Evolutionary conservation across 1,140 invertebrate genomes (phyloP).

Genomic region (Thereuonema tuberculata): DNA sequence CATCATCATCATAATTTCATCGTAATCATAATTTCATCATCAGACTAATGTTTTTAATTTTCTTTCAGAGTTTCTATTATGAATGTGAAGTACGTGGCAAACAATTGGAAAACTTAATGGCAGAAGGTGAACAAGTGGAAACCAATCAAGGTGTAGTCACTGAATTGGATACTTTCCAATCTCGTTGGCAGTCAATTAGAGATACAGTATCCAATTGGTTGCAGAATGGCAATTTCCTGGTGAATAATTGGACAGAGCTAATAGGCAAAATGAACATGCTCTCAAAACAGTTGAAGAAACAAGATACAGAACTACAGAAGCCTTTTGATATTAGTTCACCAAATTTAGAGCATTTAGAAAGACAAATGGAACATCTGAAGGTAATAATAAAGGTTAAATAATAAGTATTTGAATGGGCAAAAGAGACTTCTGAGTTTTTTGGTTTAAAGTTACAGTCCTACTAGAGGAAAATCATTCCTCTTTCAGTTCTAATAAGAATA

Average conservation of each 20-base stretch:
- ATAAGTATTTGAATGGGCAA: too few relatives aligned
- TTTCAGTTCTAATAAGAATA: too few relatives aligned
- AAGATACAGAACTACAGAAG: conserved; percentile 12
- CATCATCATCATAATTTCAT: too few relatives aligned
- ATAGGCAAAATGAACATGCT: background rate
- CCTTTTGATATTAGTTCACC: conserved; percentile 4
- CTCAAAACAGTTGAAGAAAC: conserved; percentile 22
- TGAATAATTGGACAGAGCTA: background rate
- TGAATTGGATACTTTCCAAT: conserved; percentile 61
- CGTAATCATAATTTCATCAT: too few relatives aligned
- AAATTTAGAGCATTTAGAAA: conserved; percentile 18
- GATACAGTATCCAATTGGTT: conserved; percentile 54
- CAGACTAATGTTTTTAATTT: too few relatives aligned
- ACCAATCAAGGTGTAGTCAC: background rate
- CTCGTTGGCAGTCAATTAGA: conserved; percentile 59
- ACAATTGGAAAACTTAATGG: conserved; percentile 50
- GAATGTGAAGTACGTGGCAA: conserved; percentile 53
- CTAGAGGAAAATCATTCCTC: too few relatives aligned
- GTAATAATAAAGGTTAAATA: conserved; percentile 11
- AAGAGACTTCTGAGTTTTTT: too few relatives aligned
- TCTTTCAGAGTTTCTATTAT: conserved; percentile 37
- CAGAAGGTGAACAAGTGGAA: background rate
- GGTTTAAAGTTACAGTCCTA: too few relatives aligned
- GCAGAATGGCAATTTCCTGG: conserved; percentile 29
- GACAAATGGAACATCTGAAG: conserved; percentile 26